Conservation (phyloP, 2,797 vertebrate species). For the Arctocebus calabarensis region DNA sequence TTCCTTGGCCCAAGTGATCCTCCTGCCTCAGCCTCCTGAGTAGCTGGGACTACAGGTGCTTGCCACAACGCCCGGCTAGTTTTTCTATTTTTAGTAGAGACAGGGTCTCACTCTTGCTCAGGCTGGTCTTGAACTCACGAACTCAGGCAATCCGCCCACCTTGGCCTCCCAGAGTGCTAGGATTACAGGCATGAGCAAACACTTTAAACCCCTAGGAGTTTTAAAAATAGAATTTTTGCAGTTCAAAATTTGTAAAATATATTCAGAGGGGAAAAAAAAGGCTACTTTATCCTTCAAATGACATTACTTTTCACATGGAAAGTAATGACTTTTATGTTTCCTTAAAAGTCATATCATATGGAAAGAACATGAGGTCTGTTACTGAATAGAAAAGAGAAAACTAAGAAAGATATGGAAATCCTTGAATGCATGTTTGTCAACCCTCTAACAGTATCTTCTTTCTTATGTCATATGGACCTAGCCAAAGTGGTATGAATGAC, state of each 20-base stretch:
- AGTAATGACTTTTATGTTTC: background rate
- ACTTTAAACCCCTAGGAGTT: background rate
- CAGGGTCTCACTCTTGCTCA: background rate
- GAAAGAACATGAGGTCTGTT: background rate
- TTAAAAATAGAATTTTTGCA: constrained; percentile 47
- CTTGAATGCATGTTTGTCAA: background rate
- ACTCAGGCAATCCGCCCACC: background rate
- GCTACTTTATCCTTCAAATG: background rate
- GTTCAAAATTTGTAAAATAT: constrained; percentile 33
- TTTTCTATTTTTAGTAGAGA: background rate
- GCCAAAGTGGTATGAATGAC: background rate
- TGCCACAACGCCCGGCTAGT: background rate
- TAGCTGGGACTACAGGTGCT: background rate
- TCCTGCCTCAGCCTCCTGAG: background rate
- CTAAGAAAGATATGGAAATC: background rate
- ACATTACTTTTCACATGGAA: background rate
- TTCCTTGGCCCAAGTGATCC: background rate
- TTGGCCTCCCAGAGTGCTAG: background rate
- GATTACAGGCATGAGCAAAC: background rate
- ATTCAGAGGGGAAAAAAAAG: background rate
- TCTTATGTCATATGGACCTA: background rate
- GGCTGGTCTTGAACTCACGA: background rate
- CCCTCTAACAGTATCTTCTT: background rate
- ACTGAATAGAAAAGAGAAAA: background rate
- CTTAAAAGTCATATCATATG: background rate